Conservation (phyloP, 2,113 vertebrate genomes). For the Abramis brama region DNA sequence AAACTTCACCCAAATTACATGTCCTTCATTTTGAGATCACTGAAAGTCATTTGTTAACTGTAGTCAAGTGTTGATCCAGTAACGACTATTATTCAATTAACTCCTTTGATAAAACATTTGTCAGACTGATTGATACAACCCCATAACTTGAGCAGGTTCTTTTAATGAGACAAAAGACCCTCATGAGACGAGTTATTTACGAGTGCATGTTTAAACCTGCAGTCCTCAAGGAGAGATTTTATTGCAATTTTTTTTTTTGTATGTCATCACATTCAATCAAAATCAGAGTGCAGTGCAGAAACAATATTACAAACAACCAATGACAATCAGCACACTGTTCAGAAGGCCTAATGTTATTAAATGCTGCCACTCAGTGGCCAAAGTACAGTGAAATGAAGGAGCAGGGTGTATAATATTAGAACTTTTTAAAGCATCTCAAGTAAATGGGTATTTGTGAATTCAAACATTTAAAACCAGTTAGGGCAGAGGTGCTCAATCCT, state of each 20-base stretch:
- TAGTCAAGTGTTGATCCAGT: not conserved
- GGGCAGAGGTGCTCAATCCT: no score
- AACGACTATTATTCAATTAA: not conserved
- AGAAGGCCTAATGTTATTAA: not conserved
- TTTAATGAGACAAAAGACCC: not conserved
- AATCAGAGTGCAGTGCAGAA: not conserved
- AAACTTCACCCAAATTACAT: no score
- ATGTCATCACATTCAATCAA: not conserved
- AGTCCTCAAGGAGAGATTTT: not conserved
- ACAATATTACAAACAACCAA: not conserved
- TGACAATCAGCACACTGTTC: not conserved
- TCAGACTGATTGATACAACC: not conserved
- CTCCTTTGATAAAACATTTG: not conserved
- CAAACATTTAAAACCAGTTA: not conserved
- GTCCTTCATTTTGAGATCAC: no score
- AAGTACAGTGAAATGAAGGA: not conserved
- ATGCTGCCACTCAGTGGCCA: constrained; percentile 36
- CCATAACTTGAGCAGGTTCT: not conserved
- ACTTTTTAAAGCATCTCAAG: not conserved
- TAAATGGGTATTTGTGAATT: not conserved
- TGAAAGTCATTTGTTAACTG: no score
- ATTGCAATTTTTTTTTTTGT: not conserved
- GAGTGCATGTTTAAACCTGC: not conserved
- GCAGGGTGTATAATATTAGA: not conserved
- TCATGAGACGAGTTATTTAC: not conserved